phyloP scores from a whole-genome alignment of 2,113 vertebrate genomes.

The Nibea albiflora region DNA sequence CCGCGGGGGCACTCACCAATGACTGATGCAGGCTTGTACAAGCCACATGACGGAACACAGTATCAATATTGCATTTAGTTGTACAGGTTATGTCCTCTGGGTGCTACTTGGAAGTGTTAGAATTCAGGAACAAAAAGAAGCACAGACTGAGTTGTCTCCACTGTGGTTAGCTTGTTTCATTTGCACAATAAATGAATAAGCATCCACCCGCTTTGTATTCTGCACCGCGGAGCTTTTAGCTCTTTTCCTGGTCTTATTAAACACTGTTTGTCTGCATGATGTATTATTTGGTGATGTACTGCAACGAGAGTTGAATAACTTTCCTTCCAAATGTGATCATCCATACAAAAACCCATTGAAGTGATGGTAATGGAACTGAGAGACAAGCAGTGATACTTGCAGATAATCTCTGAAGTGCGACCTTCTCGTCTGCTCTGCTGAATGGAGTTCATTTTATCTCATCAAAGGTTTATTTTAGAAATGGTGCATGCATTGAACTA shows the following conservation, averaged over 20 bases:
- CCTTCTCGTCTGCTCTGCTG: conserved; percentile 8
- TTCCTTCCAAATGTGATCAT: conserved; percentile 26
- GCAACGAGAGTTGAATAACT: conserved; percentile 12
- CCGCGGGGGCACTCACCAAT: conserved; percentile 30
- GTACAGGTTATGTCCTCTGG: conserved; percentile 20
- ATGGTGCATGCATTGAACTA: too few species aligned
- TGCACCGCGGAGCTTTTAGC: not conserved
- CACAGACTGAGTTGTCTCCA: conserved; percentile 20
- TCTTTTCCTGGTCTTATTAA: conserved; percentile 14
- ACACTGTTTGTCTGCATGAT: conserved; percentile 21
- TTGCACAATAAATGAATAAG: conserved; percentile 4
- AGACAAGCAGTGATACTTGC: not conserved
- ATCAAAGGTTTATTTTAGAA: conserved; percentile 22
- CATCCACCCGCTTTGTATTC: conserved; percentile 10
- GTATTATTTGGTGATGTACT: conserved; percentile 10
- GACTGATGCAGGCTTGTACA: conserved; percentile 44
- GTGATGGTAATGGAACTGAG: conserved; percentile 9
- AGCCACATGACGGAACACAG: conserved; percentile 20
- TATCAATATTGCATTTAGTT: conserved; percentile 25
- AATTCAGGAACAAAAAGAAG: conserved; percentile 9
- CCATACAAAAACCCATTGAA: conserved; percentile 32
- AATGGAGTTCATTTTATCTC: conserved; percentile 23
- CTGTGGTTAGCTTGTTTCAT: conserved; percentile 24
- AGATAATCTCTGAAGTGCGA: conserved; percentile 20
- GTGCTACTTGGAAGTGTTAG: conserved; percentile 13